These are phyloP conservation scores for Pocillopora grandis DNA, from an alignment of 92 coral and sea anemone genomes.

Conservation along the genomic window DNA sequence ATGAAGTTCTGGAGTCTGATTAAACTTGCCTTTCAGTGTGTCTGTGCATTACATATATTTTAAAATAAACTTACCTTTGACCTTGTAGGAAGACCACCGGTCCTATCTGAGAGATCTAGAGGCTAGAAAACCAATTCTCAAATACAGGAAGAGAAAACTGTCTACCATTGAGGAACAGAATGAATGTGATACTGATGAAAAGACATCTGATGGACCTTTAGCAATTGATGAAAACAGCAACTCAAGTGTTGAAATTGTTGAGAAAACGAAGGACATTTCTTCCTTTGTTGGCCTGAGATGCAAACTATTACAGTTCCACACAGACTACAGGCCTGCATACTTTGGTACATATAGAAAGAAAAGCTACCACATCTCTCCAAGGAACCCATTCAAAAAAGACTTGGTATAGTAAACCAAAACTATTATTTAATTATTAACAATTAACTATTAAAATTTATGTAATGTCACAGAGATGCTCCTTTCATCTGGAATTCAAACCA, in stretches of 20 bases:
- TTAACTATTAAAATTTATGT: too few species aligned
- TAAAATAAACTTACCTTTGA: neutral
- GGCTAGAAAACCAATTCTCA: conserved; percentile 58
- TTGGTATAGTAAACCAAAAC: conserved; percentile 15
- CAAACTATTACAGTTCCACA: conserved; percentile 80
- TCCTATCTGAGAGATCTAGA: conserved; percentile 63
- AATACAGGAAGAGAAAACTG: conserved; percentile 21
- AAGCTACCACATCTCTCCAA: conserved; percentile 78
- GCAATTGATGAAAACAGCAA: conserved; percentile 63
- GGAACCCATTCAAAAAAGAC: conserved; percentile 84
- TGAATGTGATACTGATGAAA: conserved; percentile 33
- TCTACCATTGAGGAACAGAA: conserved; percentile 14
- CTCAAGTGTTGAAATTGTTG: conserved; percentile 59
- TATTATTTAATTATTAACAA: neutral
- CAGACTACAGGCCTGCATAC: conserved; percentile 90
- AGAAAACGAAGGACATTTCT: conserved; percentile 30
- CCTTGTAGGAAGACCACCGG: conserved; percentile 35
- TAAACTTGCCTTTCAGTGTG: neutral
- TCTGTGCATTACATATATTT: neutral
- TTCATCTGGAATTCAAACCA: too few species aligned
- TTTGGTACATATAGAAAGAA: conserved; percentile 91
- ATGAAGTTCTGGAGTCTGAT: neutral
- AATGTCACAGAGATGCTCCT: too few species aligned
- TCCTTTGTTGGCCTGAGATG: conserved; percentile 44
- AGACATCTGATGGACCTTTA: conserved; percentile 39